phyloP scores from a whole-genome alignment of 2,113 vertebrate genomes.

The Catharus bicknelli region DNA sequence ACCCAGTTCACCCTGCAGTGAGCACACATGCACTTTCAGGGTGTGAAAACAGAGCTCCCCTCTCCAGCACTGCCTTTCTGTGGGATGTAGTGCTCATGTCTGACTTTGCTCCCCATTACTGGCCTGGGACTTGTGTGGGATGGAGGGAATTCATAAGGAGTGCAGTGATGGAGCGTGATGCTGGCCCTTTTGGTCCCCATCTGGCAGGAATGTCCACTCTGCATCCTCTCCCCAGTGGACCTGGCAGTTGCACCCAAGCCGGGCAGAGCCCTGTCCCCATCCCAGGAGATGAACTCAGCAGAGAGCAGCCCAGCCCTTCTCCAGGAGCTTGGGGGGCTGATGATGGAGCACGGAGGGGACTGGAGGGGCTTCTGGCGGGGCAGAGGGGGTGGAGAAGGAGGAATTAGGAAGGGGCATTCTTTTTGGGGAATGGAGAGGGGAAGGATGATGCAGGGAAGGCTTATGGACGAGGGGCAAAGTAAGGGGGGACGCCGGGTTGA shows the following conservation, averaged over 20 bases:
- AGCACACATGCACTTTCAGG: background rate
- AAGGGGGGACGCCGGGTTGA: background rate
- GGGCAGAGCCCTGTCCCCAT: background rate
- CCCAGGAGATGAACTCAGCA: background rate
- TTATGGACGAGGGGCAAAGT: background rate
- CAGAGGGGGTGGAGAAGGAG: background rate
- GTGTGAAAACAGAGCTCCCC: background rate
- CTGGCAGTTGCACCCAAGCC: background rate
- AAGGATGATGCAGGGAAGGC: background rate
- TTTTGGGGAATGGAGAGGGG: background rate
- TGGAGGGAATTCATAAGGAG: background rate
- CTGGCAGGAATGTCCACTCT: background rate
- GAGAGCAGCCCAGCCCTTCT: background rate
- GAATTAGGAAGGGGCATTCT: background rate
- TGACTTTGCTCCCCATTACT: background rate
- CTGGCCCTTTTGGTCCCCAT: background rate
- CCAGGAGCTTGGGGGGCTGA: background rate
- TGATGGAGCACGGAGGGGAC: background rate
- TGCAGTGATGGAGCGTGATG: background rate
- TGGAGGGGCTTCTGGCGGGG: background rate
- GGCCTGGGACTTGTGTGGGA: fast-evolving
- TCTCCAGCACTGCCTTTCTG: background rate
- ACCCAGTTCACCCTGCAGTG: fast-evolving
- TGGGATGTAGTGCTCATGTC: background rate
- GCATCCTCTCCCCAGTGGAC: background rate